Evolutionary conservation across 1,140 invertebrate species (phyloP), one percentile per base, ranked within the genome.

Genomic region (Drosophila sulfurigaster): DNA sequence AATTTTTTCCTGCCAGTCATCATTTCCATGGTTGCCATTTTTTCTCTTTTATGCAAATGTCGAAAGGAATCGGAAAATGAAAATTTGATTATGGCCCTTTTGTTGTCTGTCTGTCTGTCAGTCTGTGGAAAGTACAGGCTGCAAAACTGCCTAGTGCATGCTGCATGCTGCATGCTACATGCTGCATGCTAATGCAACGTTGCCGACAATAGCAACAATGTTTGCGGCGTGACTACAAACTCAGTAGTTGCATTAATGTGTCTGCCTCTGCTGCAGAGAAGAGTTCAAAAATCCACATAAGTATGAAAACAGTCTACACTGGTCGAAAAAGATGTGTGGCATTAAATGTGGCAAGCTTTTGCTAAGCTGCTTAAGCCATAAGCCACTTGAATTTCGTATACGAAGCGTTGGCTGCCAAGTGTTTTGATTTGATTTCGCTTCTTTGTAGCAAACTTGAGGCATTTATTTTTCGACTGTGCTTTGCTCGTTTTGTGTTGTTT

Each of bases 1-100:
- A 38, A n/a, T 41, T 52, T 52, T 41, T 52, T 52, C 25, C 5
- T 57, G 54, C 48, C 2, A 25, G 48, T 16, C 41, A 45, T 59
- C n/a, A 11, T 15, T 48, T 16, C 11, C 7, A 30, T 52, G 1
- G 5, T 48, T 20, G 46, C 46, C 15, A 48, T 52, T 54, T 54
- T 35, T 41, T 43, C 5, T 38, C 10, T 7, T 7, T 7, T 78
- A 75, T 78, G 76, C 67, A 76, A 79, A 79, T 76, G 62, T 48
- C 63, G 32, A 64, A 64, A 79, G 68, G 57, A 72, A 63, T 43
- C 58, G 48, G 48, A 63, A 76, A 79, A 67, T 71, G 67, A 76
- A 79, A 79, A 77, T 77, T 79, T 77, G 68, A 79, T 79, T 77
- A 69, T 78, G 71, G 38, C 20, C 35, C 20, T 78, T 66, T 28